Evolutionary conservation across 2,797 vertebrate species (phyloP).

Genomic region (Diplodus puntazzo): DNA sequence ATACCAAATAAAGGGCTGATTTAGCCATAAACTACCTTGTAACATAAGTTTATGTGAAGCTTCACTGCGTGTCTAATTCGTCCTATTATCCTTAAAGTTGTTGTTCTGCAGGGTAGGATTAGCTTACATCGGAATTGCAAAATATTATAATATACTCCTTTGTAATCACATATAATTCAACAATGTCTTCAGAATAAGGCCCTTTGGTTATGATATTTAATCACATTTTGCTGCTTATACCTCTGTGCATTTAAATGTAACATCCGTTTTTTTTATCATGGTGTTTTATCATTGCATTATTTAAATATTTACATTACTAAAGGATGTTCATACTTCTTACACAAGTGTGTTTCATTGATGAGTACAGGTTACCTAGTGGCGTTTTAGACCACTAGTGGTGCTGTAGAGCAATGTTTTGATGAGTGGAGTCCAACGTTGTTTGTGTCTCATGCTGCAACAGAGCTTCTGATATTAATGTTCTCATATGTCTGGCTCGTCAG

Average conservation of each 20-base stretch:
- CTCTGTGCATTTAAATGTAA: neutral
- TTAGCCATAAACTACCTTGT: neutral
- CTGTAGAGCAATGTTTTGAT: constrained; percentile 24
- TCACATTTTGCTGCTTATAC: neutral
- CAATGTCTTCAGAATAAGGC: neutral
- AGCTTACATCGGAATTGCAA: neutral
- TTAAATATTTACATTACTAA: neutral
- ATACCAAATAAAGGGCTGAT: neutral
- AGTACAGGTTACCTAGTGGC: neutral
- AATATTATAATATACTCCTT: neutral
- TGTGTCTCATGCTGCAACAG: neutral
- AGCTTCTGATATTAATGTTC: neutral
- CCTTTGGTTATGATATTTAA: neutral
- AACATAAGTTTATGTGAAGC: neutral
- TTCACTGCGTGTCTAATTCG: neutral
- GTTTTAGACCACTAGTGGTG: constrained; percentile 18
- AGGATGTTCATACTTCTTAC: neutral
- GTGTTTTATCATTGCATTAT: neutral
- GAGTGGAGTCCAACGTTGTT: neutral
- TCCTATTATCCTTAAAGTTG: neutral
- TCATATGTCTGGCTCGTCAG: neutral
- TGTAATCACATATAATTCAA: no score
- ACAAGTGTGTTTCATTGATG: neutral
- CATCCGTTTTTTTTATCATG: neutral
- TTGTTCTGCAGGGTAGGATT: neutral